Conservation (phyloP, 1,140 invertebrate genomes). For the Oedothorax gibbosus region DNA sequence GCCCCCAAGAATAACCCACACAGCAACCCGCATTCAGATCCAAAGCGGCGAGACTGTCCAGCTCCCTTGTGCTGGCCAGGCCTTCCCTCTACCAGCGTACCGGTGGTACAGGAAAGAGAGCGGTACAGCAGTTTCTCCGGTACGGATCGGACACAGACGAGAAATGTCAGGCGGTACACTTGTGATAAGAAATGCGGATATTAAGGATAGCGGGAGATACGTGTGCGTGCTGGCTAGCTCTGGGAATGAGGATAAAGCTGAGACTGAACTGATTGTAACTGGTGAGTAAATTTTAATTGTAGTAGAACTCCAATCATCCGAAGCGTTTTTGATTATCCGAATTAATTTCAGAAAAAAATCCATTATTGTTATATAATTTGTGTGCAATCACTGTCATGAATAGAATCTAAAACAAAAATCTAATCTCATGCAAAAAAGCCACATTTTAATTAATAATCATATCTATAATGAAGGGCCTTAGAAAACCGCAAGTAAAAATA, state of each 20-base stretch:
- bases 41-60: slow-evolving; percentile 67
- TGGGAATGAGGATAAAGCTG: slow-evolving; percentile 90
- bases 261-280: slow-evolving; percentile 91
- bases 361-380: too few relatives aligned
- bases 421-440: too few relatives aligned
- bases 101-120: slow-evolving; percentile 69
- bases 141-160: slow-evolving; percentile 29
- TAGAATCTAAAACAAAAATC: too few relatives aligned
- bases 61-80: slow-evolving; percentile 85
- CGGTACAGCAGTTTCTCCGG: neutral
- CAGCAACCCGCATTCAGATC: slow-evolving; percentile 63
- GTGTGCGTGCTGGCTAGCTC: slow-evolving; percentile 94
- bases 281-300: too few relatives aligned
- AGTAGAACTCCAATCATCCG: too few relatives aligned
- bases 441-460: too few relatives aligned
- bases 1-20: slow-evolving; percentile 64
- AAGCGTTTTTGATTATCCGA: too few relatives aligned
- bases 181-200: slow-evolving; percentile 71
- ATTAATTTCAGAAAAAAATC: too few relatives aligned
- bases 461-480: too few relatives aligned
- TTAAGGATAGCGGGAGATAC: slow-evolving; percentile 90
- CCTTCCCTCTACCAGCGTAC: slow-evolving; percentile 78
- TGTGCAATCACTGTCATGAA: too few relatives aligned
- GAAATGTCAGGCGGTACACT: slow-evolving; percentile 63
- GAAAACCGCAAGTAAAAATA: too few relatives aligned